These are phyloP conservation scores for Belonocnema kinseyi DNA, from an alignment of 1,140 invertebrate genomes.

Conservation along the genomic window DNA sequence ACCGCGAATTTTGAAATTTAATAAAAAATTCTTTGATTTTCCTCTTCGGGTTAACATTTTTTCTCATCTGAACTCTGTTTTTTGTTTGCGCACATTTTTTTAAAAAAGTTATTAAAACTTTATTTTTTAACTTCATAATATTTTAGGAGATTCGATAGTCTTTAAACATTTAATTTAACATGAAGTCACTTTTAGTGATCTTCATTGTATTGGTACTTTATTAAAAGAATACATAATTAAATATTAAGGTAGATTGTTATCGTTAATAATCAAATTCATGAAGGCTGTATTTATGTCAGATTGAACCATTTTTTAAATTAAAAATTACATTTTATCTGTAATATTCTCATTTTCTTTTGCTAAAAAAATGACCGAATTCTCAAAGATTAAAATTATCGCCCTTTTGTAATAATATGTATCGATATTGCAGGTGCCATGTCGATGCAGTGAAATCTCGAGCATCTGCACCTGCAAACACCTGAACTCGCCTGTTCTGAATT, in stretches of 20 bases:
- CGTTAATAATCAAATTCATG: neutral
- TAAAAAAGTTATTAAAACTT: too few species aligned
- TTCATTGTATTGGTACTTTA: too few species aligned
- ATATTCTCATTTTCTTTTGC: constrained; percentile 5
- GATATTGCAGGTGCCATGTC: constrained; percentile 16
- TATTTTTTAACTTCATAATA: too few species aligned
- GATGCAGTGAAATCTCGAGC: constrained; percentile 9
- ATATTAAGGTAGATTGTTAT: neutral
- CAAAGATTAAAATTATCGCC: constrained; percentile 11
- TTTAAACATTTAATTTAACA: too few species aligned
- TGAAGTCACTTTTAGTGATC: too few species aligned
- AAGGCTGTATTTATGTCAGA: constrained; percentile 1
- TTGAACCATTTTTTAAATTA: neutral
- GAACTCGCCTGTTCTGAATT: neutral
- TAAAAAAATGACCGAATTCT: neutral
- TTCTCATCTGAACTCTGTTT: too few species aligned
- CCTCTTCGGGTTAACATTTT: too few species aligned
- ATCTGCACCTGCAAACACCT: constrained; percentile 4
- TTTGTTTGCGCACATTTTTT: too few species aligned
- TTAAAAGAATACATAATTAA: constrained; percentile 1
- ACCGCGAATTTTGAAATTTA: too few species aligned
- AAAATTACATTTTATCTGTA: constrained; percentile 6
- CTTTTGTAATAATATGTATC: constrained; percentile 21
- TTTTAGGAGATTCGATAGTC: too few species aligned
- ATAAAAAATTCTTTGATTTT: too few species aligned